Evolutionary conservation across 2,888 invertebrate genomes (phyloP).

Genomic region (Toxonevra muliebris): DNA sequence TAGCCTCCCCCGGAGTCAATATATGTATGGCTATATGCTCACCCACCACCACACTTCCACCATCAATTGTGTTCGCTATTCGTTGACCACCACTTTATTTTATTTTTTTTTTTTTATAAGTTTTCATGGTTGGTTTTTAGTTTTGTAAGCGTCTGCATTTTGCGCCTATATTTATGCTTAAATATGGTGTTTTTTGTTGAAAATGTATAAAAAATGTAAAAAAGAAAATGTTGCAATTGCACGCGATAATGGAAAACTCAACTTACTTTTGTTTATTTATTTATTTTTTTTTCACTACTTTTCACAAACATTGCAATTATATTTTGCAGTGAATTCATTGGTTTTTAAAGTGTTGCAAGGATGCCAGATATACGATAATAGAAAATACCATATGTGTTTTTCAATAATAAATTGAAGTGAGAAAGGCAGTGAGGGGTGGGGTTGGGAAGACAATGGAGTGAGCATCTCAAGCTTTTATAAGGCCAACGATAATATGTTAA

Average conservation of each 20-base stretch:
- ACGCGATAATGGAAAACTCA: slow-evolving; percentile 22
- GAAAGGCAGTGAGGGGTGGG: no score
- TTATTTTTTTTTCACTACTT: neutral
- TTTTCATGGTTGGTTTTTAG: neutral
- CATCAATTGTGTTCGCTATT: neutral
- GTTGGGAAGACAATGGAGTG: no score
- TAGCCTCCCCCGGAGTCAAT: neutral
- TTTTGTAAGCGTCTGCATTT: neutral
- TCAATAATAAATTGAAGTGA: no score
- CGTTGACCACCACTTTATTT: neutral
- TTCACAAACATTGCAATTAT: slow-evolving; percentile 7
- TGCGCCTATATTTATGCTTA: slow-evolving; percentile 26
- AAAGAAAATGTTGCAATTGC: slow-evolving; percentile 14
- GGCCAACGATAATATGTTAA: no score
- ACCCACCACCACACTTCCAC: neutral
- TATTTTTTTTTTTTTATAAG: slow-evolving; percentile 2
- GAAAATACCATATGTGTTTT: no score
- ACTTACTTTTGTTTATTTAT: no score
- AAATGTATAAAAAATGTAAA: neutral
- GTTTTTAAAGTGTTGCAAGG: neutral
- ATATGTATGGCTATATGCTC: neutral
- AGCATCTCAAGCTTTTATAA: no score
- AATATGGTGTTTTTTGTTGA: slow-evolving; percentile 8
- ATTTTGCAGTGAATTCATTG: slow-evolving; percentile 1
- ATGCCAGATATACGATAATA: no score